Conservation (phyloP, 2,797 vertebrate genomes). For the Botia almorhae region DNA sequence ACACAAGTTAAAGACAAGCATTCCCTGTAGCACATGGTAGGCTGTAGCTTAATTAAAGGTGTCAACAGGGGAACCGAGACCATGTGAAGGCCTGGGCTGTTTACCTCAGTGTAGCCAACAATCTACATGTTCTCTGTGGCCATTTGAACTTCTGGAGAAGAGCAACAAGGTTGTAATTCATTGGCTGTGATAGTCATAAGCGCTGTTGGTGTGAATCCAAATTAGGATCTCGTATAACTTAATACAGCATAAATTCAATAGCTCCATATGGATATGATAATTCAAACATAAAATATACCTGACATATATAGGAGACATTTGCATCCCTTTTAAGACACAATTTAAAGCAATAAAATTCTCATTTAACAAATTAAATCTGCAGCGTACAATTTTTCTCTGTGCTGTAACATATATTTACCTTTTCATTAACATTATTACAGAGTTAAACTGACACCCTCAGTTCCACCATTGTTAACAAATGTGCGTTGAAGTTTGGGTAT, state of each 20-base stretch:
- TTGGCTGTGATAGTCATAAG: slow-evolving; percentile 3
- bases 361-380: neutral
- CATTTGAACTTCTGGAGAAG: slow-evolving; percentile 4
- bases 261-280: neutral
- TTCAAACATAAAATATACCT: neutral
- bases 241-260: neutral
- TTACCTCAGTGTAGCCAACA: slow-evolving; percentile 1
- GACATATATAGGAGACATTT: neutral
- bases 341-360: neutral
- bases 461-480: neutral
- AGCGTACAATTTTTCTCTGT: neutral
- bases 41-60: neutral
- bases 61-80: neutral
- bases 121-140: slow-evolving; percentile 15
- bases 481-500: neutral
- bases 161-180: slow-evolving; percentile 2
- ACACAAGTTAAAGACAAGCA: neutral
- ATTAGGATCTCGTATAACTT: neutral
- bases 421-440: neutral
- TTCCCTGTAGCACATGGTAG: neutral
- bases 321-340: neutral
- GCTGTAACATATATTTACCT: too few relatives aligned
- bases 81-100: neutral
- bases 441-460: neutral
- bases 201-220: neutral